Percentiles rank a stretch among this genome's conserved stretches.
These are phyloP conservation scores for Acanthopleura granulata DNA, from an alignment of 2,888 invertebrate genomes.

Conservation along the genomic window DNA sequence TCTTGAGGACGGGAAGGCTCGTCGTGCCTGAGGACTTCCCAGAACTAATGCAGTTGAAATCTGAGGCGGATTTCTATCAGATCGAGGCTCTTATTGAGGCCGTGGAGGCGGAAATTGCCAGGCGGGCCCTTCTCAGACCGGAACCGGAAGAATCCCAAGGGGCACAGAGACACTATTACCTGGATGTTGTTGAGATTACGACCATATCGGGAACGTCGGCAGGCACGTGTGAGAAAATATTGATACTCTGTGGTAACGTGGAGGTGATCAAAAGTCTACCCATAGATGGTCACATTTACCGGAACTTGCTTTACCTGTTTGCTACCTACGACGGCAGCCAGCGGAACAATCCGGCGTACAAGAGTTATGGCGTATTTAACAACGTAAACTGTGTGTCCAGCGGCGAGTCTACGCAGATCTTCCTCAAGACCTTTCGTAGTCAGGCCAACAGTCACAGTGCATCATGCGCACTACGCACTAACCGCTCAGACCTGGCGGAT, in stretches of 20 bases:
- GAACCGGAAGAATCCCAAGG: neutral
- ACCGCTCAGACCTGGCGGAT: conserved; percentile 12
- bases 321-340: neutral
- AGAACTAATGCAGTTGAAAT: neutral
- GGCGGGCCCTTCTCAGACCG: neutral
- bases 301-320: conserved; percentile 7
- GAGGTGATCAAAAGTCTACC: conserved; percentile 14
- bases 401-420: conserved; percentile 10
- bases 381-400: conserved; percentile 11
- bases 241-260: neutral
- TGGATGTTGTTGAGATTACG: conserved; percentile 6
- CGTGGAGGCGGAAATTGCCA: neutral
- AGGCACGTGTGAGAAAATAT: conserved; percentile 3
- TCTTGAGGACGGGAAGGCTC: neutral
- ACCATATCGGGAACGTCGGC: neutral
- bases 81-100: conserved; percentile 1
- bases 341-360: neutral
- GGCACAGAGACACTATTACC: neutral
- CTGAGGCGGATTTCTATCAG: conserved; percentile 11
- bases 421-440: conserved; percentile 1
- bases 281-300: neutral
- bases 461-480: neutral
- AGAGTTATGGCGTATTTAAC: conserved; percentile 9
- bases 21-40: neutral
- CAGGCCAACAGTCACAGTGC: conserved; percentile 13